Percentiles rank a stretch among this genome's conserved stretches.
These are phyloP conservation scores for Hermodice carunculata DNA, from an alignment of 2,888 invertebrate species.

Conservation along the genomic window DNA sequence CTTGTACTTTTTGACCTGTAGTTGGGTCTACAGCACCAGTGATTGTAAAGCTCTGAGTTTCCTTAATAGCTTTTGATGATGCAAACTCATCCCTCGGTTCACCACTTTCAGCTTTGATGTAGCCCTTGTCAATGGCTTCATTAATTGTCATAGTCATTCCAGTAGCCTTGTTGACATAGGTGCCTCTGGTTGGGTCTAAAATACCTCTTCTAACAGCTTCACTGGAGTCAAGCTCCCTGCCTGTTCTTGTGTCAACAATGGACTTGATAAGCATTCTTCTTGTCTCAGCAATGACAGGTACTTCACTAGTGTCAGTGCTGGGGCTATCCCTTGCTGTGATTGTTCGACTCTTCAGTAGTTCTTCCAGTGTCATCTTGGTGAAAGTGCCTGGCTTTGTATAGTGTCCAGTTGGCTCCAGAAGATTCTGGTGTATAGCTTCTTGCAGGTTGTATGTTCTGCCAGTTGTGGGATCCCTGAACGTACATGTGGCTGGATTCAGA, in stretches of 20 bases:
- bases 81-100: slow-evolving; percentile 79
- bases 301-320: too few relatives aligned
- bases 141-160: slow-evolving; percentile 76
- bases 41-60: slow-evolving; percentile 74
- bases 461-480: slow-evolving; percentile 84
- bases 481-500: slow-evolving; percentile 75
- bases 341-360: slow-evolving; percentile 85
- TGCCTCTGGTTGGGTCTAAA: slow-evolving; percentile 31
- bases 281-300: slow-evolving; percentile 55
- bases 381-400: slow-evolving; percentile 86
- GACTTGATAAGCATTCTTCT: slow-evolving; percentile 78
- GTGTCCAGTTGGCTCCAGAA: slow-evolving; percentile 41
- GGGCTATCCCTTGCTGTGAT: slow-evolving; percentile 18
- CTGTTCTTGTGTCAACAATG: slow-evolving; percentile 86
- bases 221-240: slow-evolving; percentile 82
- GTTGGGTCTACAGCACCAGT: slow-evolving; percentile 88
- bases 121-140: slow-evolving; percentile 50
- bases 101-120: slow-evolving; percentile 31
- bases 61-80: slow-evolving; percentile 76
- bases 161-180: slow-evolving; percentile 60
- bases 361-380: slow-evolving; percentile 83
- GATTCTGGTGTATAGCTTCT: slow-evolving; percentile 69
- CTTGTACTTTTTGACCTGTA: slow-evolving; percentile 87
- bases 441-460: slow-evolving; percentile 85
- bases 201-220: slow-evolving; percentile 83